Conservation (phyloP, 2,113 vertebrate genomes). For the Talpa occidentalis region DNA sequence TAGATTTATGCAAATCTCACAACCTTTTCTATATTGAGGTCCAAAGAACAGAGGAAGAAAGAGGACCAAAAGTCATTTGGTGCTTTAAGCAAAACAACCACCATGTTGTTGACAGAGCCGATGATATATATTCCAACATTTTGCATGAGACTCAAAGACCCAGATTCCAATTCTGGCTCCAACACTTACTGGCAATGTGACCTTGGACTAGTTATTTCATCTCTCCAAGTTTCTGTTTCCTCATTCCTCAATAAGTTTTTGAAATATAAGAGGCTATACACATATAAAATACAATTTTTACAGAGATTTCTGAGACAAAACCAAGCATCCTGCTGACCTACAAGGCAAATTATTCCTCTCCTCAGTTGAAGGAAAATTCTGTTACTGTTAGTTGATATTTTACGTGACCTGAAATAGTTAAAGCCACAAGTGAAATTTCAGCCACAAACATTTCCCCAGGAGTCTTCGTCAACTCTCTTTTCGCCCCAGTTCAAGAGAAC, state of each 20-base stretch:
- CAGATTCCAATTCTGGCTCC: neutral
- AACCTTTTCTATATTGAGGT: slow-evolving; percentile 67
- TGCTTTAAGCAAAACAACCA: slow-evolving; percentile 56
- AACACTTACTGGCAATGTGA: neutral
- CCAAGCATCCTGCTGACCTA: neutral
- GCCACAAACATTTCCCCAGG: neutral
- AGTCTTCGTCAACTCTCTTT: neutral
- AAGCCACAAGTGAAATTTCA: slow-evolving; percentile 42
- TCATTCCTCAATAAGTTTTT: neutral
- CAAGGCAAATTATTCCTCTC: slow-evolving; percentile 9
- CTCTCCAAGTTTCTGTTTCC: neutral
- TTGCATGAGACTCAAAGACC: neutral
- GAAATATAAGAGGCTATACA: neutral
- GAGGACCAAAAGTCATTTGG: slow-evolving; percentile 43
- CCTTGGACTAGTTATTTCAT: neutral
- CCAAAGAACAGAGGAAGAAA: slow-evolving; percentile 69
- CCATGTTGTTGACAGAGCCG: neutral
- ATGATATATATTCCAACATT: neutral
- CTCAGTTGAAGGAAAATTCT: neutral
- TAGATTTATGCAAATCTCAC: slow-evolving; percentile 79
- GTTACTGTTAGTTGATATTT: neutral
- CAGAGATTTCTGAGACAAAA: neutral
- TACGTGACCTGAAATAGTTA: neutral
- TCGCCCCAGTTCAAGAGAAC: neutral
- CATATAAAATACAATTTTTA: neutral